Percentiles rank a stretch among this genome's conserved stretches.
phyloP scores from a whole-genome alignment of 1,140 invertebrate genomes.

The Campodea augens region DNA sequence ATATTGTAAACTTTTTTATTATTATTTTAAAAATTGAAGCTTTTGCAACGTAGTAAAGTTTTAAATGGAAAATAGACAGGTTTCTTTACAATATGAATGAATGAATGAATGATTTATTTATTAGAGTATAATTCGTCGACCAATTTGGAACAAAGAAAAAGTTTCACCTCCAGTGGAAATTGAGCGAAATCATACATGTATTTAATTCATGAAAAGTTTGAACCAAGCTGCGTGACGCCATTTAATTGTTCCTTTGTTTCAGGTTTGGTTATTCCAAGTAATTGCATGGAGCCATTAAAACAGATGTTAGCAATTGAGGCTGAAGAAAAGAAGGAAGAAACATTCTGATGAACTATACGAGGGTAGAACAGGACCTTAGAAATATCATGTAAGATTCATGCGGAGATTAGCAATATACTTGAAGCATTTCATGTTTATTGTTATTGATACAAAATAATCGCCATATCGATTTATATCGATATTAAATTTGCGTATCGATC shows the following conservation, averaged over 20 bases:
- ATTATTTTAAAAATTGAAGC: conserved; percentile 8
- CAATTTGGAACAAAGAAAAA: conserved; percentile 6
- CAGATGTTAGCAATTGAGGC: conserved; percentile 60
- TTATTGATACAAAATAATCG: too few relatives aligned
- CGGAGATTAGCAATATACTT: too few relatives aligned
- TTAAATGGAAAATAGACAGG: too few relatives aligned
- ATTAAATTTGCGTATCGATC: too few relatives aligned
- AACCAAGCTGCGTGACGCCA: neutral
- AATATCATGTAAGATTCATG: too few relatives aligned
- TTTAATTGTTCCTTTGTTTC: conserved; percentile 16
- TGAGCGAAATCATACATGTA: conserved; percentile 1
- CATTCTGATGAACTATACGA: conserved; percentile 32
- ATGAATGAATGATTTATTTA: too few relatives aligned
- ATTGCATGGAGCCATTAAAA: conserved; percentile 56
- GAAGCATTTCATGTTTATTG: too few relatives aligned
- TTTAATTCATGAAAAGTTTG: conserved; percentile 6
- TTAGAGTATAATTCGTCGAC: conserved; percentile 3
- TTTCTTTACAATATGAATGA: too few relatives aligned
- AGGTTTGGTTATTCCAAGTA: conserved; percentile 77
- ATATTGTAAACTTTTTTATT: conserved; percentile 4
- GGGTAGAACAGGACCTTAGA: too few relatives aligned
- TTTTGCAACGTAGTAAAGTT: conserved; percentile 6
- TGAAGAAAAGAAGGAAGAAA: conserved; percentile 57
- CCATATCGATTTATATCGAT: too few relatives aligned
- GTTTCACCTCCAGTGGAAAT: too few relatives aligned